Evolutionary conservation across 2,113 vertebrate genomes (phyloP), one percentile per base, ranked within the genome.

Genomic region (Saccopteryx leptura): DNA sequence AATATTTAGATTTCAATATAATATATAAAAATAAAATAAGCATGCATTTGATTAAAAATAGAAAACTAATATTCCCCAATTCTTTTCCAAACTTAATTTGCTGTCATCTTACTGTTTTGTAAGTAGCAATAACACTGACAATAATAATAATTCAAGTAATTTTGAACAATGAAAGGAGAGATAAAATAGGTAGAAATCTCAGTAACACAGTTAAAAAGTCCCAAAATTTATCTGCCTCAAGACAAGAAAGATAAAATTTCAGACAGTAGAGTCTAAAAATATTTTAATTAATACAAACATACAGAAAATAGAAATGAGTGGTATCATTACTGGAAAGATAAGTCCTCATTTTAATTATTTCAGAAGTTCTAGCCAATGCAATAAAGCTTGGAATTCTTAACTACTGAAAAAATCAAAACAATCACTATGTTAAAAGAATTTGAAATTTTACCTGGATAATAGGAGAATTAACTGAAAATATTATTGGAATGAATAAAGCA

Each of bases 351-450:
- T 89, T 80, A 83, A n/a, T 79, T 80, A 33, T 86, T 76, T 88
- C 19, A 83, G 19, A 88, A 88, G 31, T 78, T 78, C 24, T 23
- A 83, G 13, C 24, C 28, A 83, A 63, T 65, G 48, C 18, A 56
- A 63, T 11, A 52, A 83, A 82, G 21, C 12, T 52, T 14, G 14
- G 83, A 90, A 82, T 2, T 66, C 48, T 63, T 39, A 1, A 81
- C 21, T 71, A 90, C 50, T 58, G 31, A 72, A 87, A 71, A 88
- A 58, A 24, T 76, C 24, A 74, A 69, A 83, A 76, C 66, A 2
- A 85, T 61, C 23, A 63, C 48, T 88, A 52, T 52, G 46, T 84
- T 93, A 28, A 90, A 78, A 71, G 76, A 83, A 66, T 91, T 93
- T 58, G 24, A 8, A 71, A 4, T 87, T 83, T 26, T 9, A 66